Conservation (phyloP, 2,113 vertebrate genomes). For the Laterallus jamaicensis region DNA sequence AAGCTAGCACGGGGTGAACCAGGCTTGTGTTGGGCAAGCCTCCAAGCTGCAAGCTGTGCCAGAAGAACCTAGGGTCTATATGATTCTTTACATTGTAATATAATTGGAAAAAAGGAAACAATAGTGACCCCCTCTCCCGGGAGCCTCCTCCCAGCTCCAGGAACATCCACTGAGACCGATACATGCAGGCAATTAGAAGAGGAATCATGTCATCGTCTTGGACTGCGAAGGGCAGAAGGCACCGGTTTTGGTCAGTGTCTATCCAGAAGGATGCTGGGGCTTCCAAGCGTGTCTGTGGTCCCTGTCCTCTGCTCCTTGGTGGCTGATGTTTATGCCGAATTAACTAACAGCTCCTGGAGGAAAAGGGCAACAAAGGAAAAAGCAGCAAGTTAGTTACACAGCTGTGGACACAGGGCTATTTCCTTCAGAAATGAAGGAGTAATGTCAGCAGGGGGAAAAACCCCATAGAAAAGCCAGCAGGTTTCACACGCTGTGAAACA, state of each 20-base stretch:
- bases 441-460: not conserved
- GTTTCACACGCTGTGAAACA: not conserved
- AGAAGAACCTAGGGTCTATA: not conserved
- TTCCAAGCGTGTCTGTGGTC: conserved; percentile 8
- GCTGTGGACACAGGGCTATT: not conserved
- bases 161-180: not conserved
- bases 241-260: conserved; percentile 43
- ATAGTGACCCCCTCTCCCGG: not conserved
- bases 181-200: conserved; percentile 35
- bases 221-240: conserved; percentile 56
- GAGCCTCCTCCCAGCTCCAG: not conserved
- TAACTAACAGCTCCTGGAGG: conserved; percentile 64
- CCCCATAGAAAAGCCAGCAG: not conserved
- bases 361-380: conserved; percentile 31
- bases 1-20: not conserved
- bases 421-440: not conserved
- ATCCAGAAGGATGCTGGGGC: conserved; percentile 38
- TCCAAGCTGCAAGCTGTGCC: not conserved
- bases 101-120: not conserved
- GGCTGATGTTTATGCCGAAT: conserved; percentile 50
- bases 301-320: conserved; percentile 15
- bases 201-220: not conserved
- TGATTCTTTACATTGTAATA: not conserved
- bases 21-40: not conserved
- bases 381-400: not conserved